Conservation (phyloP, 1,140 invertebrate species). For the Habropoda laboriosa region DNA sequence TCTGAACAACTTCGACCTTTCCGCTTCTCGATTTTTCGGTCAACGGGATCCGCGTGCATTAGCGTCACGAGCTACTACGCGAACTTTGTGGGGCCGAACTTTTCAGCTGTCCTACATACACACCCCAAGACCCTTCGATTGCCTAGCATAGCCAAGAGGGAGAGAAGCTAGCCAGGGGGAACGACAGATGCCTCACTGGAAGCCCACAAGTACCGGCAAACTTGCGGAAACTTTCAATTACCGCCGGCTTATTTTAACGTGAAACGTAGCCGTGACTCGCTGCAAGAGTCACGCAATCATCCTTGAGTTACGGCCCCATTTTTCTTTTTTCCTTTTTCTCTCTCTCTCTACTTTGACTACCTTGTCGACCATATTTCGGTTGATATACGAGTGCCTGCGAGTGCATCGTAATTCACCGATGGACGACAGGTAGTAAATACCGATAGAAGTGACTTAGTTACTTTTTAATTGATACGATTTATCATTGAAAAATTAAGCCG, state of each 20-base stretch:
- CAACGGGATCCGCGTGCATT: constrained; percentile 45
- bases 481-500: too few species aligned
- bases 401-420: too few species aligned
- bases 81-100: constrained; percentile 48
- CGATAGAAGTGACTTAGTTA: too few species aligned
- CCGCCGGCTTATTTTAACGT: constrained; percentile 19
- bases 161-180: constrained; percentile 17
- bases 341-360: too few species aligned
- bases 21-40: constrained; percentile 35
- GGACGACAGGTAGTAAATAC: too few species aligned
- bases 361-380: too few species aligned
- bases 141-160: not conserved
- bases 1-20: constrained; percentile 50
- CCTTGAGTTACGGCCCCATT: not conserved
- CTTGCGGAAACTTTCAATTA: constrained; percentile 57
- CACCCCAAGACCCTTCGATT: not conserved
- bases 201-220: constrained; percentile 33
- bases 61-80: constrained; percentile 54
- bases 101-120: constrained; percentile 62
- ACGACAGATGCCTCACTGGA: constrained; percentile 53
- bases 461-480: too few species aligned
- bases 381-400: too few species aligned
- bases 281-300: constrained; percentile 33
- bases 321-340: too few species aligned
- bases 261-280: constrained; percentile 2